phyloP scores from a whole-genome alignment of 1,140 invertebrate genomes.

The Hyles vespertilio region DNA sequence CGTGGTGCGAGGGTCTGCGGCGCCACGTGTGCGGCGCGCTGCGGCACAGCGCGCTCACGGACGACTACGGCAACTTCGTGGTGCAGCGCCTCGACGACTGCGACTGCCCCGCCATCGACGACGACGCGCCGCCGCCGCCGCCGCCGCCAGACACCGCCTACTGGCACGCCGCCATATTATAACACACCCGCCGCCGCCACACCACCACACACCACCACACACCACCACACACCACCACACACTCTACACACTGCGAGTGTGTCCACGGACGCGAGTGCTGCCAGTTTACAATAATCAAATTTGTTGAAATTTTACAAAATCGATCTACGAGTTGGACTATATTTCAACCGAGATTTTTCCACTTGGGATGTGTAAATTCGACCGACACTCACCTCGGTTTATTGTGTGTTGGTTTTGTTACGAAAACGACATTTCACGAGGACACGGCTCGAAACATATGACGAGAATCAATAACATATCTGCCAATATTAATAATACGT shows the following conservation, averaged over 20 bases:
- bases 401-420: not conserved
- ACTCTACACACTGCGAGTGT: not conserved
- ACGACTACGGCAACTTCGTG: conserved; percentile 74
- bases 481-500: conserved; percentile 7
- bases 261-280: no score
- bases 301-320: no score
- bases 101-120: conserved; percentile 48
- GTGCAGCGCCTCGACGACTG: conserved; percentile 54
- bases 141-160: conserved; percentile 4
- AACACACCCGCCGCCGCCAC: conserved; percentile 11
- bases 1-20: conserved; percentile 40
- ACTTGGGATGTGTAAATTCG: no score
- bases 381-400: no score
- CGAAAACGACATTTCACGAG: not conserved
- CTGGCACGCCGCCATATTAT: conserved; percentile 21
- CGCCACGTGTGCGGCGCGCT: conserved; percentile 60
- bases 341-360: no score
- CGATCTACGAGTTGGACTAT: no score
- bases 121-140: conserved; percentile 14
- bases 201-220: not conserved
- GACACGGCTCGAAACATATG: not conserved
- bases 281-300: no score
- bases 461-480: conserved; percentile 11
- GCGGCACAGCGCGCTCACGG: conserved; percentile 62
- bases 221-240: not conserved